phyloP scores from a whole-genome alignment of 1,140 invertebrate species.

The Oryzaephilus surinamensis region DNA sequence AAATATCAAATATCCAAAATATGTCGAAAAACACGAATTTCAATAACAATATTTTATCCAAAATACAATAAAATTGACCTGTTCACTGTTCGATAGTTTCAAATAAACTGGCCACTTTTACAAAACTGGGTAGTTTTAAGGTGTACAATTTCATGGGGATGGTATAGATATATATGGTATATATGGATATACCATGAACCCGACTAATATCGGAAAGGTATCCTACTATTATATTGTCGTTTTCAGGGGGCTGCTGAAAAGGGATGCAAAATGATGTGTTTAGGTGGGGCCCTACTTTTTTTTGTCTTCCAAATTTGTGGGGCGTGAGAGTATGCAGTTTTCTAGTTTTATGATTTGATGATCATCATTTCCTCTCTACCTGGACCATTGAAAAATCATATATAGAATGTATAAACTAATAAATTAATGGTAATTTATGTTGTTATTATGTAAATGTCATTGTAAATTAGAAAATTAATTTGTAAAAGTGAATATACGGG shows the following conservation, averaged over 20 bases:
- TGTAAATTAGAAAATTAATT: no score
- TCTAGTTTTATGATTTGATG: constrained; percentile 6
- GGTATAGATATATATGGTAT: constrained; percentile 6
- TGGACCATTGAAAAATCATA: no score
- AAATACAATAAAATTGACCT: constrained; percentile 14
- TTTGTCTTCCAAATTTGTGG: constrained; percentile 11
- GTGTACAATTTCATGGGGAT: constrained; percentile 16
- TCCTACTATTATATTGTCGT: no score
- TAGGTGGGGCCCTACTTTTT: constrained; percentile 5
- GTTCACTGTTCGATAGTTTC: constrained; percentile 11
- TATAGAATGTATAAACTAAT: no score
- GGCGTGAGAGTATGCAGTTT: constrained; percentile 19
- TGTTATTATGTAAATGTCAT: no score
- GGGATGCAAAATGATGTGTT: neutral
- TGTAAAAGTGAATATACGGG: no score
- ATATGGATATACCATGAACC: constrained; percentile 1
- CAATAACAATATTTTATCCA: constrained; percentile 5
- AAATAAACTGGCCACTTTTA: constrained; percentile 17
- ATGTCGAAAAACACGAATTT: no score
- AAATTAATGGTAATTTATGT: no score
- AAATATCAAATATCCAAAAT: neutral
- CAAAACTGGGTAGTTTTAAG: constrained; percentile 7
- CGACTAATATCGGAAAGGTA: constrained; percentile 7
- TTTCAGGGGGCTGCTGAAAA: constrained; percentile 1
- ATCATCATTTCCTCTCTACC: no score